These are phyloP conservation scores for Andrena trimmerana DNA, from an alignment of 2,888 invertebrate species.

Conservation along the genomic window DNA sequence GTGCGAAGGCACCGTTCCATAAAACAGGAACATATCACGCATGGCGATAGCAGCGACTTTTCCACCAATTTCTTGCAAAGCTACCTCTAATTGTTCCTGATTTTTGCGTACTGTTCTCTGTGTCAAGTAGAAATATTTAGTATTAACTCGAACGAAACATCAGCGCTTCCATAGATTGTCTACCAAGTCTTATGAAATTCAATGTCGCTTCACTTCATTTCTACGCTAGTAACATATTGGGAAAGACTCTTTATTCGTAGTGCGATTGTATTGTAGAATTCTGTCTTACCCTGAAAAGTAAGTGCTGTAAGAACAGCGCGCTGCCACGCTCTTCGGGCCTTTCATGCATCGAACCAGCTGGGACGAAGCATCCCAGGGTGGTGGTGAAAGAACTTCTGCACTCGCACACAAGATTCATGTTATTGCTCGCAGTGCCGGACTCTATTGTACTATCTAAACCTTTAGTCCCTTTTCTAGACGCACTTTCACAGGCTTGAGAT, in stretches of 20 bases:
- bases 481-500: not conserved
- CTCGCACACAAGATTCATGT: conserved; percentile 73
- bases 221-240: too few relatives aligned
- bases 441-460: conserved; percentile 49
- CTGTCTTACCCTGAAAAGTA: conserved; percentile 71
- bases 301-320: conserved; percentile 74
- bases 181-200: too few relatives aligned
- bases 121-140: not conserved
- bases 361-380: conserved; percentile 72
- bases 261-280: not conserved
- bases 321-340: conserved; percentile 72
- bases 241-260: too few relatives aligned
- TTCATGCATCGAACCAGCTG: conserved; percentile 75
- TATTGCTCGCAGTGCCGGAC: conserved; percentile 64
- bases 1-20: conserved; percentile 69
- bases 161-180: too few relatives aligned
- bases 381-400: conserved; percentile 65
- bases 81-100: conserved; percentile 62
- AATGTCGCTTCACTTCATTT: too few relatives aligned
- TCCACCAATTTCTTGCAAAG: conserved; percentile 71
- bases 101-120: conserved; percentile 68
- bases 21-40: conserved; percentile 76
- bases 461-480: conserved; percentile 11
- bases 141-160: not conserved
- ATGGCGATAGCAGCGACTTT: conserved; percentile 67